These are phyloP conservation scores for Drosophila aff. DNA, from an alignment of 1,140 invertebrate species.

Conservation along the genomic window DNA sequence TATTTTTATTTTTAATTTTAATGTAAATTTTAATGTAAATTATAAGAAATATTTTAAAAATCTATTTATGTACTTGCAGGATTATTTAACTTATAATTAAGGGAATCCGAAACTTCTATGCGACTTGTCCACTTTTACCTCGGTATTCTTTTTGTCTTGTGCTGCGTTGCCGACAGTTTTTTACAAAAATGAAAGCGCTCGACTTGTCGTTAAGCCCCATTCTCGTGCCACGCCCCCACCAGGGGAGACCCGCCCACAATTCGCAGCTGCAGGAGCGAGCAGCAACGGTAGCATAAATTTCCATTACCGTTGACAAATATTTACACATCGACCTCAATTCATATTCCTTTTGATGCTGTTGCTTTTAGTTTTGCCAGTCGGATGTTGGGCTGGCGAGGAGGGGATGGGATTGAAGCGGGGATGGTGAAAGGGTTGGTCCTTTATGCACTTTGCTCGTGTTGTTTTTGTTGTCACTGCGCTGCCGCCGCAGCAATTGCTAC, in stretches of 20 bases:
- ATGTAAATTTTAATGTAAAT: too few species aligned
- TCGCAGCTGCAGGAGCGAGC: slow-evolving; percentile 18
- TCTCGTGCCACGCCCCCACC: slow-evolving; percentile 37
- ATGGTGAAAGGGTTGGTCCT: slow-evolving; percentile 5
- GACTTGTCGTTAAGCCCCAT: slow-evolving; percentile 13
- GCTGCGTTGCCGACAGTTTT: slow-evolving; percentile 43
- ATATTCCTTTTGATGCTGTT: slow-evolving; percentile 83
- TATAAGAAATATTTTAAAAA: background rate
- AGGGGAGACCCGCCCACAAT: slow-evolving; percentile 10
- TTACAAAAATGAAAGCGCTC: slow-evolving; percentile 49
- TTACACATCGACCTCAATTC: slow-evolving; percentile 84
- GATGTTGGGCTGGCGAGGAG: slow-evolving; percentile 1
- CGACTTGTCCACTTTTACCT: background rate
- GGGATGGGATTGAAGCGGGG: background rate
- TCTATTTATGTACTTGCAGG: background rate
- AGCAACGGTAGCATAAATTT: slow-evolving; percentile 76
- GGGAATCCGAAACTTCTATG: background rate
- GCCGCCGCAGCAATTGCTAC: slow-evolving; percentile 31
- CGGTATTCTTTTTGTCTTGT: slow-evolving; percentile 14
- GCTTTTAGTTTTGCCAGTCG: slow-evolving; percentile 71
- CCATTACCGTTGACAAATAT: slow-evolving; percentile 84
- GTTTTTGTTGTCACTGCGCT: slow-evolving; percentile 15
- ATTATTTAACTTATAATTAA: background rate
- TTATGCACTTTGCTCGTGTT: slow-evolving; percentile 37
- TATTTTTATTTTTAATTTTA: too few species aligned